Evolutionary conservation across 2,888 invertebrate species (phyloP).

Genomic region (Scaptomyza caliginosa): DNA sequence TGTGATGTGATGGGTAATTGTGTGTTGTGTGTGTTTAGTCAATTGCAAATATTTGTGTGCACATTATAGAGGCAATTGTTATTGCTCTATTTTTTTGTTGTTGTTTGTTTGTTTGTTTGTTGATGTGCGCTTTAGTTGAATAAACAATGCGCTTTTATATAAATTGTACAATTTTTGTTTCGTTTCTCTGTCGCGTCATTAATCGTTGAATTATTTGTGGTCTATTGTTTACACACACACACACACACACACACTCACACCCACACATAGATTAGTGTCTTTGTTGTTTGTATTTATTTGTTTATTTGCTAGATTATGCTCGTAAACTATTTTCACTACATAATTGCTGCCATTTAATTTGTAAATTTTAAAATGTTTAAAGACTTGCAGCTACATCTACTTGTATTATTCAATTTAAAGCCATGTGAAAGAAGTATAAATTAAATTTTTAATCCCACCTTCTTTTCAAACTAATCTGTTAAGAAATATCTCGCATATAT

Average conservation of each 20-base stretch:
- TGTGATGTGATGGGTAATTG: conserved; percentile 15
- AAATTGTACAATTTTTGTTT: conserved; percentile 33
- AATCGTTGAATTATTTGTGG: conserved; percentile 35
- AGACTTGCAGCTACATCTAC: no score
- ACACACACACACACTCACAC: conserved; percentile 3
- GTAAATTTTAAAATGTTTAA: neutral
- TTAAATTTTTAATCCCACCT: no score
- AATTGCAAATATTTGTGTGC: conserved; percentile 33
- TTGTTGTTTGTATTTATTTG: conserved; percentile 28
- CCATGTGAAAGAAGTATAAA: no score
- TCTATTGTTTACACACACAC: conserved; percentile 27
- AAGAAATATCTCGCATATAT: no score
- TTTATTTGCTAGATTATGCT: conserved; percentile 7
- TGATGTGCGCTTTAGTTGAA: no score
- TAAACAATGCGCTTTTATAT: conserved; percentile 45
- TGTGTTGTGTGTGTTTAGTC: conserved; percentile 35
- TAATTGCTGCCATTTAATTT: neutral
- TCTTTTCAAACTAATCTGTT: neutral
- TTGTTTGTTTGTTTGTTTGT: conserved; percentile 12
- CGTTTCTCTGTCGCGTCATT: conserved; percentile 13
- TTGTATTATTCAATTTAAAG: no score
- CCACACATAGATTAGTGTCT: neutral
- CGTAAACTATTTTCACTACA: neutral
- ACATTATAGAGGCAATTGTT: conserved; percentile 39
- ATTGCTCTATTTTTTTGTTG: neutral